Evolutionary conservation across 2,113 vertebrate species (phyloP), one percentile per base, ranked within the genome.

Genomic region (Todiramphus saurophagus): DNA sequence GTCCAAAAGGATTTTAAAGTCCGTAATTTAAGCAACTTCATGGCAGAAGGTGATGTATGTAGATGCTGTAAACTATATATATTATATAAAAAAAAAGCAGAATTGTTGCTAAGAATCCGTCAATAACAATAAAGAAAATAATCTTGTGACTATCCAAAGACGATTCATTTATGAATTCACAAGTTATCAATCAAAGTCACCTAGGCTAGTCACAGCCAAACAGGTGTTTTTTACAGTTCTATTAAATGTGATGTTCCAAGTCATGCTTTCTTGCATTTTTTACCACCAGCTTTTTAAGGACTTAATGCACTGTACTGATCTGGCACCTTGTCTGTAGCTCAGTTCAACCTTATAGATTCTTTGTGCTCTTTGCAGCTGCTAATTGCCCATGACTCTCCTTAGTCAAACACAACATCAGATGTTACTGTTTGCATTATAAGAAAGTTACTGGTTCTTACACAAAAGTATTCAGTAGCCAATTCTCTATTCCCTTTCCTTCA

Each of bases 21-120:
- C n/a, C 19, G 80, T 51, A 87, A 85, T 33, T 90, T 98, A 68
- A 85, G 90, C n/a, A 94, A 11, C 86, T 96, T 97, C 98, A 98
- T 97, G 75, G 89, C 41, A 41, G 91, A 87, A 93, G 39, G 86
- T 17, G 33, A 63, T 23, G 80, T 41, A 33, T 0, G 17, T 16
- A 63, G 56, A n/a, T 56, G 43, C 44, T 56, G 58, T 7, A 79
- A 31, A 50, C 25, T 63, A 39, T 7, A 3, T 37, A 37, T 37
- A 37, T 37, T 63, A 39, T 7, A 3, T 37, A 37, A 8, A 37
- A 89, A 64, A 51, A 55, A 69, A 46, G 35, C 31, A 83, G 66
- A 90, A 64, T 15, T 46, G 33, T 58, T 85, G 66, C 27, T 83
- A 33, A 24, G 55, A 69, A 53, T 21, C 60, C 95, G 96, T 89